These are phyloP conservation scores for Rhyacophila evoluta DNA, from an alignment of 2,888 invertebrate species.

Conservation along the genomic window DNA sequence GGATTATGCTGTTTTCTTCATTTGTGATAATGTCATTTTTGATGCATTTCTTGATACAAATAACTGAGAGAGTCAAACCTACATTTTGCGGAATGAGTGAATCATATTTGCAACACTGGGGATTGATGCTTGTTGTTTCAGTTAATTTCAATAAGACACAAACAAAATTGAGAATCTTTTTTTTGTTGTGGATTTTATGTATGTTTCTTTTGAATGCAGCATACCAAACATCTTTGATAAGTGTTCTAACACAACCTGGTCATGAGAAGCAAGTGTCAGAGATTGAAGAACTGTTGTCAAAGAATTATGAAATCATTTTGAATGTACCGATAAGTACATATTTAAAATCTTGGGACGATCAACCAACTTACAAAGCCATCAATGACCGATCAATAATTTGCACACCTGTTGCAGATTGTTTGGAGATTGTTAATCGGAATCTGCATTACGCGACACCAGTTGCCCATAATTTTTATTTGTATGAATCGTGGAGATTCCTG, in stretches of 20 bases:
- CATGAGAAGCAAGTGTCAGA: background rate
- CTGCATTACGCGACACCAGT: background rate
- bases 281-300: background rate
- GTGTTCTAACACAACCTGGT: background rate
- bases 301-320: background rate
- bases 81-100: background rate
- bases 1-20: background rate
- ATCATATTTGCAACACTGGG: background rate
- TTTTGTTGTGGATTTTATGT: background rate
- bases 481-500: background rate
- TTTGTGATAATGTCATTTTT: background rate
- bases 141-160: background rate
- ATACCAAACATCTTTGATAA: background rate
- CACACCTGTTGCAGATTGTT: background rate
- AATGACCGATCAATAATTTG: background rate
- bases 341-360: background rate
- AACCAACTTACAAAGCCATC: background rate
- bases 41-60: constrained; percentile 7
- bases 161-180: background rate
- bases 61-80: background rate
- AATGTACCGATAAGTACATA: background rate
- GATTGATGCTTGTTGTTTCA: background rate
- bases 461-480: background rate
- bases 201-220: background rate
- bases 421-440: background rate